Conservation (phyloP, 1,140 invertebrate species). For the Drosophila sturtevanti region DNA sequence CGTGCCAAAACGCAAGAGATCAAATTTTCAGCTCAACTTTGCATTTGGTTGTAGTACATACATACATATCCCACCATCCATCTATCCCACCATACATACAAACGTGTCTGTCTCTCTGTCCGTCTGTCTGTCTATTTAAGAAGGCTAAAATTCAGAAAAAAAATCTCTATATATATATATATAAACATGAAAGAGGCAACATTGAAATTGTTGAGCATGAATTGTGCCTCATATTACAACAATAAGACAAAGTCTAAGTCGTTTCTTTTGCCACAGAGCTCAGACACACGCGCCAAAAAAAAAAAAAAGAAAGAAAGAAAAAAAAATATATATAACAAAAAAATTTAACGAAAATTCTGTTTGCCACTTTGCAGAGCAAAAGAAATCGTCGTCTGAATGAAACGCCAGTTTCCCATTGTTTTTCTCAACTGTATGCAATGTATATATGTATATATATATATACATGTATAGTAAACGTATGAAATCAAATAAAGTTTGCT, state of each 20-base stretch:
- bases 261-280: constrained; percentile 30
- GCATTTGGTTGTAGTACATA: background rate
- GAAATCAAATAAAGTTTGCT: constrained; percentile 52
- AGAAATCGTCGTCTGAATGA: constrained; percentile 57
- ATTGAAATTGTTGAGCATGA: constrained; percentile 75
- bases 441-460: too few species aligned
- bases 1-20: constrained; percentile 77
- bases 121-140: constrained; percentile 58
- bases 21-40: constrained; percentile 60
- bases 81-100: constrained; percentile 9
- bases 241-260: constrained; percentile 19
- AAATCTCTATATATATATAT: too few species aligned
- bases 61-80: background rate
- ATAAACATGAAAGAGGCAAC: constrained; percentile 38
- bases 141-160: constrained; percentile 30
- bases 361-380: background rate
- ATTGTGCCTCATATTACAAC: constrained; percentile 63
- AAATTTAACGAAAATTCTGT: background rate
- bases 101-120: constrained; percentile 22
- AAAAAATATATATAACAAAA: too few species aligned
- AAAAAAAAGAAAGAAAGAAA: too few species aligned
- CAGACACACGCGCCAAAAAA: constrained; percentile 66
- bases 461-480: constrained; percentile 22
- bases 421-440: background rate
- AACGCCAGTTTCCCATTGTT: constrained; percentile 52